Base-by-base conservation (phyloP, 2,797 vertebrate species). In the Labroides dimidiatus region DNA sequence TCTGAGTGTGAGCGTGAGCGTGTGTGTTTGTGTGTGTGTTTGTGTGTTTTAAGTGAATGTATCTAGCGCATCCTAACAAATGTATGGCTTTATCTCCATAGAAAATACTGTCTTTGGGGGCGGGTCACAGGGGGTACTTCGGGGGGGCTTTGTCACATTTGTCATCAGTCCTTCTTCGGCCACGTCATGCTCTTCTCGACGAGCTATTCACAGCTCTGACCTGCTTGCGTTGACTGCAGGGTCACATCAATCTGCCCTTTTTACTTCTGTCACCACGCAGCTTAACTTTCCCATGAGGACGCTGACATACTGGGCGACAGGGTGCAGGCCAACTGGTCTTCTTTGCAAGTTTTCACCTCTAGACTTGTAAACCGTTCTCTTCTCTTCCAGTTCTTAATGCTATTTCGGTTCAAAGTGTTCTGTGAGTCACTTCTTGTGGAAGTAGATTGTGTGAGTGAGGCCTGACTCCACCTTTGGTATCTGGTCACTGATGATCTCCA, bases 11-110 rank as follows among this genome's bases (percentile, higher is more conserved):
- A 47, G 7, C 6, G 27, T 27, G 27, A 3, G 27, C 49, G 48
- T 41, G 49, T 49, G 45, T 44, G 42, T 44, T 42, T 52, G 20
- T 64, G 53, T 59, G 63, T 63, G 37, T 69, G 44, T 73, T 49
- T 65, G 27, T 80, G 62, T 74, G 70, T 54, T 56, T 52, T 84
- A 76, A 62, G 82, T 90, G 81, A 86, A 74, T 86, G 77, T 89
- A 81, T 85, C 84, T 86, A 89, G 87, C 86, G 86, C 88, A 84
- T 91, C 89, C 91, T 93, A 93, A 90, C 95, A 96, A 96, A 97
- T 95, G 95, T 98, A 99, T 99, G 98, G 98, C 97, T 99, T 99
- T 95, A 95, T 96, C 97, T 99, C 96, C 97, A 94, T 96, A 87
- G 81, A 91, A 92, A 93, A 93, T 81, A 93, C 92, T 90, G 88